Base-by-base conservation (phyloP, 2,113 vertebrate genomes). In the Rhineura floridana region DNA sequence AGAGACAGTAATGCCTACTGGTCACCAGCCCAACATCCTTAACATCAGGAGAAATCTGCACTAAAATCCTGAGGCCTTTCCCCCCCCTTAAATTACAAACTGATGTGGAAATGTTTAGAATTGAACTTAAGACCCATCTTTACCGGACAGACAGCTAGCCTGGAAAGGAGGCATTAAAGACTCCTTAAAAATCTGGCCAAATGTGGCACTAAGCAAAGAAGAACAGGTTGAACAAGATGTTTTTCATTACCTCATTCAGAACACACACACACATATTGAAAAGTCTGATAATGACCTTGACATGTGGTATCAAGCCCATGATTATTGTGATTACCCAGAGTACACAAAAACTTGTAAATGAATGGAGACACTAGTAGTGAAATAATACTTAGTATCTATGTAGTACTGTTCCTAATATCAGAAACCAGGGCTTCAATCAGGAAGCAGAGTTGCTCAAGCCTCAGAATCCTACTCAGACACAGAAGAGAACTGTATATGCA, bases 191-290 rank as follows among this genome's bases (percentile, higher is more conserved):
- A 89, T 46, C 84, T 91, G 67, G 81, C 70, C 93, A 82, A 91
- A 88, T 91, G 67, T 90, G 93, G 92, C 83, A 78, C 85, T 86
- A 93, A 3, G 21, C 89, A 69, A 83, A 87, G 93, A 87, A 80
- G 92, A 95, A 93, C 90, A 93, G 91, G 93, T 91, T 87, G 82
- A 91, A 75, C 92, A 87, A 92, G 93, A 85, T 80, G 21, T 92
- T 87, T 90, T 93, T 85, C 62, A 63, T 52, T 86, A 80, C 4
- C 36, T 17, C 52, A 23, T 39, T 33, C 79, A 86, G 0, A 46
- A 84, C 3, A 23, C 62, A 65, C 62, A 65, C 62, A 65, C 62
- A 65, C 62, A 2, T 21, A 25, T 25, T 15, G 62, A 6, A 65
- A 3, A 65, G 62, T 6, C 28, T 30, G 46, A 91, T 52, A 48